phyloP scores from a whole-genome alignment of 2,888 invertebrate species.

The Euplagia quadripunctaria region DNA sequence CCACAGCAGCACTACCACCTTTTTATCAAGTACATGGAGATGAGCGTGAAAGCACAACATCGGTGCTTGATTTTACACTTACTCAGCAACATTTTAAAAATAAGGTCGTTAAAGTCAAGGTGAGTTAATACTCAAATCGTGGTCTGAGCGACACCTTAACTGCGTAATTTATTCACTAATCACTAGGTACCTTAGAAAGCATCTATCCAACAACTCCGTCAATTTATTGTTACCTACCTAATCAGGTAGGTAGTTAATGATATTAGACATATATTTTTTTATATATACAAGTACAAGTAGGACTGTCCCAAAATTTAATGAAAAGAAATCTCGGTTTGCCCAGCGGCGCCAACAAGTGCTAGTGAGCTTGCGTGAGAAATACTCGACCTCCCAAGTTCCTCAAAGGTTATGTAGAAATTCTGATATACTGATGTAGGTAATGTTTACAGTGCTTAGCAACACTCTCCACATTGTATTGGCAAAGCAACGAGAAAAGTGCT shows the following conservation, averaged over 20 bases:
- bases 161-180: too few species aligned
- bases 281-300: too few species aligned
- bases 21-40: constrained; percentile 66
- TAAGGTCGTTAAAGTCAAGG: constrained; percentile 93
- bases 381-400: too few species aligned
- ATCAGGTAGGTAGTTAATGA: too few species aligned
- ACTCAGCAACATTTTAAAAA: constrained; percentile 91
- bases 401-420: neutral
- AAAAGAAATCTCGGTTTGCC: too few species aligned
- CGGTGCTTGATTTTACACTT: constrained; percentile 91
- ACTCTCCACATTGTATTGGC: constrained; percentile 63
- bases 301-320: too few species aligned
- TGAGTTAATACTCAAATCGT: constrained; percentile 53
- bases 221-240: too few species aligned
- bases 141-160: neutral
- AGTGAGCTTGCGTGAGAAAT: too few species aligned
- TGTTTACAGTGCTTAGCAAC: constrained; percentile 66
- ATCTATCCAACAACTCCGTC: too few species aligned
- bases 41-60: constrained; percentile 89
- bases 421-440: neutral
- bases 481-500: constrained; percentile 63
- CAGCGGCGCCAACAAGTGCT: too few species aligned
- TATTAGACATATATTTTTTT: too few species aligned
- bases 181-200: too few species aligned
- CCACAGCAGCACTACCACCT: constrained; percentile 64